These are phyloP conservation scores for Elephantulus edwardii DNA, from an alignment of 2,113 vertebrate species.

Conservation along the genomic window DNA sequence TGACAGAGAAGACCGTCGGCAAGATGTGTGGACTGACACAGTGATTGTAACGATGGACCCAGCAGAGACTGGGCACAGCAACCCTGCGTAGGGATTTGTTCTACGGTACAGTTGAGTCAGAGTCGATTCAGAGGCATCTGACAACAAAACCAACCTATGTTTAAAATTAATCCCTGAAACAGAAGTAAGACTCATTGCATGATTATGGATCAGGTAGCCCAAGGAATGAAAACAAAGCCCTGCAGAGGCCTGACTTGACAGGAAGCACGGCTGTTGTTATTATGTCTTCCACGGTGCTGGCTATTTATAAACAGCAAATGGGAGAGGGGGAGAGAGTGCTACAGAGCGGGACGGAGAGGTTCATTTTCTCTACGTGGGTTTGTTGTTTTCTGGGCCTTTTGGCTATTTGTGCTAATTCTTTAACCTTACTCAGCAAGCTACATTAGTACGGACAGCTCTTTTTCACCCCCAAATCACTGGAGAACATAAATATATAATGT, in stretches of 20 bases:
- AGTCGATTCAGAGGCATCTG: too few relatives aligned
- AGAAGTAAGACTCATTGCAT: not conserved
- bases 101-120: too few relatives aligned
- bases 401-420: not conserved
- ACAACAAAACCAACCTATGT: too few relatives aligned
- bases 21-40: too few relatives aligned
- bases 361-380: not conserved
- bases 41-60: too few relatives aligned
- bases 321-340: too few relatives aligned
- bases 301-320: too few relatives aligned
- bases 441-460: not conserved
- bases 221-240: not conserved
- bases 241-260: rapidly evolving
- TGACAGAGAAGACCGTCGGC: too few relatives aligned
- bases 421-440: not conserved
- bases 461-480: not conserved
- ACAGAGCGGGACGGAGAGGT: not conserved
- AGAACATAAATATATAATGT: not conserved
- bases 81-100: too few relatives aligned
- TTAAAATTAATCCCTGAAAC: not conserved
- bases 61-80: too few relatives aligned
- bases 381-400: not conserved
- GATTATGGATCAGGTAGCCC: too few relatives aligned
- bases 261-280: rapidly evolving
- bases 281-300: rapidly evolving